Conservation (phyloP, 2,797 vertebrate species). For the Cuniculus paca region DNA sequence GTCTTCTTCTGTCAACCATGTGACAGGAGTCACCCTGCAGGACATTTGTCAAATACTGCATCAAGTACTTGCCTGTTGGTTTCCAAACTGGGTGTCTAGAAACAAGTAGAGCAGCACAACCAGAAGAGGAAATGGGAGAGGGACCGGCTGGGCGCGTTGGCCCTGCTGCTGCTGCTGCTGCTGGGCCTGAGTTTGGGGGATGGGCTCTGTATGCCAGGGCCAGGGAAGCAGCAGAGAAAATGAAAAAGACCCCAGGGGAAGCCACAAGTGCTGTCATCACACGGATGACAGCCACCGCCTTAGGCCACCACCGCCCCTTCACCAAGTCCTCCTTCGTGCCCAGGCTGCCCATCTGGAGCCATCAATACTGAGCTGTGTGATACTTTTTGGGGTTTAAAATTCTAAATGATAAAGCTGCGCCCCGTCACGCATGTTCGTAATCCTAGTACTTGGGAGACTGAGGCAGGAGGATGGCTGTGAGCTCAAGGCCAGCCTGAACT, state of each 20-base stretch:
- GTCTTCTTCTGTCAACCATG: slow-evolving; percentile 29
- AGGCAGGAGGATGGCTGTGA: not conserved
- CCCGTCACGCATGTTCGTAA: too few species aligned
- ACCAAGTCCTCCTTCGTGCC: not conserved
- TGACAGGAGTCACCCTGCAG: slow-evolving; percentile 40
- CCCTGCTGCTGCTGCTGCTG: not conserved
- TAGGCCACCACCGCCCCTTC: not conserved
- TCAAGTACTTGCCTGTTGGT: not conserved
- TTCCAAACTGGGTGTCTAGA: slow-evolving; percentile 20
- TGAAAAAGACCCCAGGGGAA: not conserved
- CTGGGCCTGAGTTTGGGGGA: not conserved
- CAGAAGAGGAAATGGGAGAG: not conserved
- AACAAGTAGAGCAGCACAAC: slow-evolving; percentile 8
- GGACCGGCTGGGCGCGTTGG: not conserved
- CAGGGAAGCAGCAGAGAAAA: not conserved
- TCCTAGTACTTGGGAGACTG: not conserved
- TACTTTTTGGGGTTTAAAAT: not conserved
- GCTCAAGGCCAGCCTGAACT: not conserved
- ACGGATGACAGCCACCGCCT: not conserved
- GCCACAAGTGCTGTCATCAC: accelerated
- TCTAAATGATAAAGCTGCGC: not conserved
- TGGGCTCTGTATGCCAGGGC: not conserved
- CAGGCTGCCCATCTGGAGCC: not conserved
- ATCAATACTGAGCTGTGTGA: not conserved
- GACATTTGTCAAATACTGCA: slow-evolving; percentile 58